Base-by-base conservation (phyloP, 2,113 vertebrate genomes). In the Cryptotis parvus region DNA sequence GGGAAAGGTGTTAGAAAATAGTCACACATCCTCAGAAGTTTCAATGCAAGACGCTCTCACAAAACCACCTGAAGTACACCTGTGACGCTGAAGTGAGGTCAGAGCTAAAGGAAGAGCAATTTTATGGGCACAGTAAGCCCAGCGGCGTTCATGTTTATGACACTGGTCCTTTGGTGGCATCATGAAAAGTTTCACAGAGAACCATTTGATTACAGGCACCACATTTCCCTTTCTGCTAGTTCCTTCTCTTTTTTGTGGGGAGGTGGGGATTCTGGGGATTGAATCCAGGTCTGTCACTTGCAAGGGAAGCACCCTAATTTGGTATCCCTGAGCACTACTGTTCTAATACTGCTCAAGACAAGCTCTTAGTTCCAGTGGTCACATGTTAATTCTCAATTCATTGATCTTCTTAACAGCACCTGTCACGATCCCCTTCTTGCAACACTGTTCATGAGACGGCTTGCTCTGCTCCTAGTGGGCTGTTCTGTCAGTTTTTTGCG, bases 21-120 rank as follows among this genome's bases (percentile, higher is more conserved):
- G 66, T 81, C 65, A 58, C 31, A 9, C 18, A 76, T 52, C 31
- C 63, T 83, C 6, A 70, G 84, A 6, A 20, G 63, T 39, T 94
- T 83, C 27, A 68, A 15, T 29, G 35, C 12, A 94, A 94, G 45
- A 72, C 35, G 52, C 92, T 37, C 68, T 77, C 84, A 61, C 82
- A 37, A 79, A 55, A 73, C 80, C 61, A 72, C 20, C 2, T n/a
- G n/a, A n/a, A n/a, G n/a, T n/a, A n/a, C n/a, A n/a, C n/a, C n/a
- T n/a, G n/a, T n/a, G n/a, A n/a, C n/a, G n/a, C n/a, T n/a, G n/a
- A n/a, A n/a, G n/a, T n/a, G n/a, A n/a, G n/a, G n/a, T n/a, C n/a
- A n/a, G n/a, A n/a, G n/a, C n/a, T n/a, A 26, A 22, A 84, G 27
- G 84, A 37, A 9, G 65, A 91, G 45, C 43, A 45, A 45, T 45